phyloP scores from a whole-genome alignment of 1,140 invertebrate genomes.

The Papilio xuthus region DNA sequence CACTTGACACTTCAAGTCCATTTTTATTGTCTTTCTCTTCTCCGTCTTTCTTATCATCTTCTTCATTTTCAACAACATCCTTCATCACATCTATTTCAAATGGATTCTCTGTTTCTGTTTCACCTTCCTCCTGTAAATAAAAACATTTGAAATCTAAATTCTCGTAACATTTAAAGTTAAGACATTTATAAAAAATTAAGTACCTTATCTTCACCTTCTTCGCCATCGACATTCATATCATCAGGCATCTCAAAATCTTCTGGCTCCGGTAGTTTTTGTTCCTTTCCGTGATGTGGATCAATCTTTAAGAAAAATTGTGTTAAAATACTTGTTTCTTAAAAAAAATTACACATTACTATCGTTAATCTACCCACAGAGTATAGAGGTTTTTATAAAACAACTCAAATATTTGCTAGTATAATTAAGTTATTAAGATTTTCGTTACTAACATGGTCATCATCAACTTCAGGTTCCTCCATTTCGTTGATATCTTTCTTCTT shows the following conservation, averaged over 20 bases:
- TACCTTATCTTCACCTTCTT: constrained; percentile 83
- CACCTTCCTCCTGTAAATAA: constrained; percentile 79
- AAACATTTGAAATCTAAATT: constrained; percentile 29
- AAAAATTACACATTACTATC: too few species aligned
- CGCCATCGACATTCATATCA: constrained; percentile 90
- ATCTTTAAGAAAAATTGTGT: constrained; percentile 64
- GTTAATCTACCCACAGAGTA: too few species aligned
- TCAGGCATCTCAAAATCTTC: constrained; percentile 94
- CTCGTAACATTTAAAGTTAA: neutral
- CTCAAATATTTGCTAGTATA: too few species aligned
- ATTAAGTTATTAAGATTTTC: neutral
- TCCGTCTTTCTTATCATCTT: constrained; percentile 69
- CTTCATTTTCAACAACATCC: constrained; percentile 75
- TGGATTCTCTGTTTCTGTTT: constrained; percentile 88
- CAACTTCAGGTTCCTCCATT: constrained; percentile 88
- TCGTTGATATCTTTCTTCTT: constrained; percentile 89
- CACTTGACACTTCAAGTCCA: constrained; percentile 76
- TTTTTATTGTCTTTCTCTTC: constrained; percentile 75
- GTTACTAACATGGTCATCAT: constrained; percentile 87
- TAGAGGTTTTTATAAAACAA: too few species aligned
- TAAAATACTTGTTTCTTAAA: neutral
- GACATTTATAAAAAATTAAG: constrained; percentile 38
- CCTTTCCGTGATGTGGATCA: constrained; percentile 92
- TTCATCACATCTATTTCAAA: constrained; percentile 93
- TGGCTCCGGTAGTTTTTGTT: constrained; percentile 88